phyloP scores from a whole-genome alignment of 2,113 vertebrate genomes.

The Microtus ochrogaster region DNA sequence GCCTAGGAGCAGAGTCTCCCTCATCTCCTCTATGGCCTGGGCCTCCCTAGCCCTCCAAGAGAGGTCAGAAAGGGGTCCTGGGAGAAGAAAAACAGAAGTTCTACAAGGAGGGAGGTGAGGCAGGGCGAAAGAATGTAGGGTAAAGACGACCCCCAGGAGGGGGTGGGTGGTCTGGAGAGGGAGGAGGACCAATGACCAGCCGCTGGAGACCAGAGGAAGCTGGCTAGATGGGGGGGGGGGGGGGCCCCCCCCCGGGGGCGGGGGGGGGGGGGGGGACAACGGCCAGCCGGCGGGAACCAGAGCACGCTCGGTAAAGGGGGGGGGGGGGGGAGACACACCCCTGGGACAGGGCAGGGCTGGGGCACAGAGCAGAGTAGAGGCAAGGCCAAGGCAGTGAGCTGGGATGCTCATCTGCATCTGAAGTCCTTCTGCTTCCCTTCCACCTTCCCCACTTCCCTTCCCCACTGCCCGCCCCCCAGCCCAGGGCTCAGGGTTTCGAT shows the following conservation, averaged over 20 bases:
- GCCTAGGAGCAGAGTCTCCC: constrained; percentile 19
- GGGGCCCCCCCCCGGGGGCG: no score
- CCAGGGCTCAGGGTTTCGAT: constrained; percentile 80
- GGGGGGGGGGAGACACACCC: neutral
- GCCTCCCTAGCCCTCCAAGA: neutral
- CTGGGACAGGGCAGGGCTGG: neutral
- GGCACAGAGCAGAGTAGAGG: constrained; percentile 48
- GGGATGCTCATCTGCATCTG: neutral
- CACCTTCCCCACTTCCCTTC: constrained; percentile 63
- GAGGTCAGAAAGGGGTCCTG: neutral
- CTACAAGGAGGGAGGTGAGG: neutral
- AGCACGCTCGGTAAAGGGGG: no score
- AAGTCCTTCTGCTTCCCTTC: constrained; percentile 58
- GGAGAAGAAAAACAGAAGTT: neutral
- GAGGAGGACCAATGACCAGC: neutral
- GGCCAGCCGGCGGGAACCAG: no score
- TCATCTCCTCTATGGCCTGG: constrained; percentile 61
- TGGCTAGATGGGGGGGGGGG: neutral
- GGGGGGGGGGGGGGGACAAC: no score
- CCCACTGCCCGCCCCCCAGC: constrained; percentile 77
- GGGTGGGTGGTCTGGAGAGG: neutral
- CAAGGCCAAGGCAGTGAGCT: neutral
- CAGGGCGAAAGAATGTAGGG: neutral
- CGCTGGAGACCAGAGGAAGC: neutral
- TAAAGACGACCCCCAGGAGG: neutral